Evolutionary conservation across 2,113 vertebrate genomes (phyloP).

Genomic region (Setophaga kirtlandii): DNA sequence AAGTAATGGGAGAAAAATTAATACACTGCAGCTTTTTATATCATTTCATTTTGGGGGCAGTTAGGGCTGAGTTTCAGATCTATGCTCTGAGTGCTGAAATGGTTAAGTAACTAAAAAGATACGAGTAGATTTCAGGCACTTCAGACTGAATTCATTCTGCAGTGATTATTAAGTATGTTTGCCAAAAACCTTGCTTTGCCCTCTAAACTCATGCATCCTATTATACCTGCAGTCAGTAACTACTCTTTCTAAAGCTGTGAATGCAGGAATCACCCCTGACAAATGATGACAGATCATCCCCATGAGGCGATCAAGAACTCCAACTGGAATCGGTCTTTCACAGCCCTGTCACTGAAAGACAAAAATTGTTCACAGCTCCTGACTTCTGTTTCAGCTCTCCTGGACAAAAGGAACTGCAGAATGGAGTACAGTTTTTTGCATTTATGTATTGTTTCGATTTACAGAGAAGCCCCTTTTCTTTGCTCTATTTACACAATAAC

Average conservation of each 20-base stretch:
- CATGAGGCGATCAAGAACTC: background rate
- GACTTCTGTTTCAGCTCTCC: background rate
- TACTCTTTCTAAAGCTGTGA: background rate
- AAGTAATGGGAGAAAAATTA: background rate
- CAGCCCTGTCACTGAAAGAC: background rate
- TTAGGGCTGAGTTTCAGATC: background rate
- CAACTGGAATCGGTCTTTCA: background rate
- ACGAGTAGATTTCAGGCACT: background rate
- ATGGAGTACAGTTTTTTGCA: background rate
- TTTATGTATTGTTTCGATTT: background rate
- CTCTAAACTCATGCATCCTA: background rate
- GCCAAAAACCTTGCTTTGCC: conserved; percentile 19
- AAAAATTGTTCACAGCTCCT: background rate
- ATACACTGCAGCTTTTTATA: background rate
- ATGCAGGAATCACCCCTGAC: background rate
- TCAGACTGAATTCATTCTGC: background rate
- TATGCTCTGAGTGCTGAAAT: background rate
- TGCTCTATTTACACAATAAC: background rate
- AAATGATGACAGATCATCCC: background rate
- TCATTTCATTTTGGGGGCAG: fast-evolving
- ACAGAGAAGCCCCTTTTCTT: background rate
- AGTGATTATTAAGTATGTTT: background rate
- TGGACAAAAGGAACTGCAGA: background rate
- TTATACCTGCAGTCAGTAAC: conserved; percentile 7
- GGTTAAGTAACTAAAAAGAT: background rate